phyloP scores from a whole-genome alignment of 1,140 invertebrate species.

The Drosophila bipectinata region DNA sequence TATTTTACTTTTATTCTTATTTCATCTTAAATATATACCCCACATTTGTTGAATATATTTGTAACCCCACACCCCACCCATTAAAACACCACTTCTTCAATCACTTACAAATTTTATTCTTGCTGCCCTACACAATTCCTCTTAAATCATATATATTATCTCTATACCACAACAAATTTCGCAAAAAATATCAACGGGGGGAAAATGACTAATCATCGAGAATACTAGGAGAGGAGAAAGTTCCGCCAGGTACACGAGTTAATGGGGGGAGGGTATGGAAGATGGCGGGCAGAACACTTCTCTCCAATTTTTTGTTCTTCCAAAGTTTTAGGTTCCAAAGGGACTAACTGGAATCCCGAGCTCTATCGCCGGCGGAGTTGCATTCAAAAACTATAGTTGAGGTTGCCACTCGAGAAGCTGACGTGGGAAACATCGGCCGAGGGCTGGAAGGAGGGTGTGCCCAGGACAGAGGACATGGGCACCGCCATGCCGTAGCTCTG shows the following conservation, averaged over 20 bases:
- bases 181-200: background rate
- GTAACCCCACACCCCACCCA: background rate
- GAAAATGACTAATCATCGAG: background rate
- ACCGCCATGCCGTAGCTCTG: conserved; percentile 55
- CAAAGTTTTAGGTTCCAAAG: too few species aligned
- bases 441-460: conserved; percentile 44
- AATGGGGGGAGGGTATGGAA: too few species aligned
- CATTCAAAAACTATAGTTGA: conserved; percentile 68
- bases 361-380: background rate
- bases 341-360: background rate
- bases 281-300: too few species aligned
- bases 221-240: background rate
- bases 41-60: too few species aligned
- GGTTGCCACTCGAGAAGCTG: conserved; percentile 70
- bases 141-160: background rate
- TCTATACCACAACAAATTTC: conserved; percentile 3
- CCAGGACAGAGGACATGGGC: conserved; percentile 47
- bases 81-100: background rate
- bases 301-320: too few species aligned
- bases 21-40: too few species aligned
- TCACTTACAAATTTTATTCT: conserved; percentile 7
- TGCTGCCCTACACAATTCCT: conserved; percentile 4
- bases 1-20: too few species aligned
- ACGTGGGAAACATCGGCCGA: conserved; percentile 73
- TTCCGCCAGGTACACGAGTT: background rate